Evolutionary conservation across 2,888 invertebrate species (phyloP).

Genomic region (Bhutanitis thaidina): DNA sequence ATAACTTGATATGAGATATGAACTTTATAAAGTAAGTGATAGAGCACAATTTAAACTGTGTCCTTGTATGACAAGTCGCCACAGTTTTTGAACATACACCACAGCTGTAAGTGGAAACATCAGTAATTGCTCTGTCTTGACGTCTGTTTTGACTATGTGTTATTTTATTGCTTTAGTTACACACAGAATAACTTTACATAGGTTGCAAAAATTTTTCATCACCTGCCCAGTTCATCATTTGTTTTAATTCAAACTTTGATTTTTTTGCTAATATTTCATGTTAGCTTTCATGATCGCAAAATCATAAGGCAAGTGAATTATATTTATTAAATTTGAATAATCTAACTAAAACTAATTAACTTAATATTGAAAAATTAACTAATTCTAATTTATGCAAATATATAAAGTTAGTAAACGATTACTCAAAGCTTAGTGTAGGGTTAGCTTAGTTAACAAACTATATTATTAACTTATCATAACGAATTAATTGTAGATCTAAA

Average conservation of each 20-base stretch:
- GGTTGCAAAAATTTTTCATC: constrained; percentile 16
- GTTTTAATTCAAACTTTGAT: background rate
- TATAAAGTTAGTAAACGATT: constrained; percentile 11
- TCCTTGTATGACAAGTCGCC: too few relatives aligned
- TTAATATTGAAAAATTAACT: background rate
- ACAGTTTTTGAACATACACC: too few relatives aligned
- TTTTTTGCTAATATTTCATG: background rate
- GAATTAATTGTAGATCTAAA: background rate
- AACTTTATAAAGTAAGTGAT: constrained; percentile 13
- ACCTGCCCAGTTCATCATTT: constrained; percentile 16
- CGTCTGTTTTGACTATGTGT: background rate
- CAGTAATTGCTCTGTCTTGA: too few relatives aligned
- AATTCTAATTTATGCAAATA: constrained; percentile 3
- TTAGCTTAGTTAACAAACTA: too few relatives aligned
- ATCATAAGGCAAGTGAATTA: background rate
- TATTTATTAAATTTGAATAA: background rate
- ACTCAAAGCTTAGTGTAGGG: constrained; percentile 2
- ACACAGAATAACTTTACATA: background rate
- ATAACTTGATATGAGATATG: constrained; percentile 11
- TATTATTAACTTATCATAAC: constrained; percentile 9
- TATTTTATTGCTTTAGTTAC: background rate
- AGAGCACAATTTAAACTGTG: constrained; percentile 8
- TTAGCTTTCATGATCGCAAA: background rate
- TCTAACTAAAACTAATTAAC: background rate
- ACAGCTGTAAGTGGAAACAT: too few relatives aligned